phyloP scores from a whole-genome alignment of 2,888 invertebrate genomes.

The Ischnura elegans region DNA sequence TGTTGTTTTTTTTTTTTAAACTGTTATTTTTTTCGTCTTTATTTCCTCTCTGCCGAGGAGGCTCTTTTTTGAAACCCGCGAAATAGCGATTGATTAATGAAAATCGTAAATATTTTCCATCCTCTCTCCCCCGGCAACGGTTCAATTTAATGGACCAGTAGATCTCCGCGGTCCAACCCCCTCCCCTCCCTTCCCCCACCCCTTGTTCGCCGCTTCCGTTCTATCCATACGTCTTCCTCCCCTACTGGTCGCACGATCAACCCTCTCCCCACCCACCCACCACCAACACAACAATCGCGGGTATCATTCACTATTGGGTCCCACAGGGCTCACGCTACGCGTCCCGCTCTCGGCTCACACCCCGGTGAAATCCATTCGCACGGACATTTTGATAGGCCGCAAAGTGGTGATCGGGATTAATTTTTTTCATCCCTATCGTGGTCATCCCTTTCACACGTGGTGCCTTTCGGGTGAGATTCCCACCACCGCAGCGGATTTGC shows the following conservation, averaged over 20 bases:
- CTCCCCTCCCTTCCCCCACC: not conserved
- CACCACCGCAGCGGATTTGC: not conserved
- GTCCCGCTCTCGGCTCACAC: not conserved
- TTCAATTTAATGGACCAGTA: constrained; percentile 62
- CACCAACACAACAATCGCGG: not conserved
- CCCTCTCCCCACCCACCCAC: not conserved
- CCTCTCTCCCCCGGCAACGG: constrained; percentile 27
- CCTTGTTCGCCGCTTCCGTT: not conserved
- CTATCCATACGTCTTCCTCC: not conserved
- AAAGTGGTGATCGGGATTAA: constrained; percentile 53
- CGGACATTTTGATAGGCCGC: constrained; percentile 43
- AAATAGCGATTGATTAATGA: constrained; percentile 58
- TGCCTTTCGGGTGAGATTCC: not conserved
- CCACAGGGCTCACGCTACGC: not conserved
- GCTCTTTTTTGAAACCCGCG: constrained; percentile 43
- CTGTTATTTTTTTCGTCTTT: too few relatives aligned
- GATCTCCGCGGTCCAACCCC: not conserved
- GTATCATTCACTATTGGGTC: not conserved
- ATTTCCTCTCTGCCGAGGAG: not conserved
- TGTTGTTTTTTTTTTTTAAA: too few relatives aligned
- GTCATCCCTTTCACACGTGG: not conserved
- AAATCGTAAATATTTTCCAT: constrained; percentile 62
- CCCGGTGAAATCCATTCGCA: constrained; percentile 29
- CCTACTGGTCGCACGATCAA: not conserved
- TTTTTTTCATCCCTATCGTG: not conserved